Evolutionary conservation across 2,113 vertebrate species (phyloP).

Genomic region (Paramisgurnus dabryanus): DNA sequence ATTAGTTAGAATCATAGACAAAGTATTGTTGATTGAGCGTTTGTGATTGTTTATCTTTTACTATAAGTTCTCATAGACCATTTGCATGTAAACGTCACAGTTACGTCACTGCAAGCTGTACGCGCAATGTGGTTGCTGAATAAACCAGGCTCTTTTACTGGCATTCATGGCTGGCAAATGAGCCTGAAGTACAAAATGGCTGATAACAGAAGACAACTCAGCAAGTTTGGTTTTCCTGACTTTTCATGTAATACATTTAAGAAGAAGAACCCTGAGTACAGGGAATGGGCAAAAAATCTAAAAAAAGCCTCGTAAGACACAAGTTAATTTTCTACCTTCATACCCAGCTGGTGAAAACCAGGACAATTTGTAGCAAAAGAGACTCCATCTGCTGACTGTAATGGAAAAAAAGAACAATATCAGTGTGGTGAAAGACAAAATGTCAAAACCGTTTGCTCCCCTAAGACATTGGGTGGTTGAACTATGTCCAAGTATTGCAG

Average conservation of each 20-base stretch:
- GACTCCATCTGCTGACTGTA: slow-evolving; percentile 48
- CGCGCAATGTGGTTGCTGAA: background rate
- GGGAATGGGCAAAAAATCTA: background rate
- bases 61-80: too few relatives aligned
- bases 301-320: slow-evolving; percentile 40
- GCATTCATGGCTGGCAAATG: background rate
- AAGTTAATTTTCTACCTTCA: slow-evolving; percentile 51
- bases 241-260: background rate
- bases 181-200: slow-evolving; percentile 53
- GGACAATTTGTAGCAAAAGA: slow-evolving; percentile 44
- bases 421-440: slow-evolving; percentile 52
- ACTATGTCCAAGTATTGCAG: slow-evolving; percentile 34
- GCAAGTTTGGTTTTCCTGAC: background rate
- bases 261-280: background rate
- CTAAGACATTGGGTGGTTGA: slow-evolving; percentile 43
- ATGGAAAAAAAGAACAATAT: slow-evolving; percentile 50
- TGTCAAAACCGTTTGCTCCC: slow-evolving; percentile 43
- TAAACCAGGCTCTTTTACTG: background rate
- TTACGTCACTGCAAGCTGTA: too few relatives aligned
- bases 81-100: too few relatives aligned
- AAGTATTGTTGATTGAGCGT: too few relatives aligned
- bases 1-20: too few relatives aligned
- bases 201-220: slow-evolving; percentile 54
- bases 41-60: too few relatives aligned
- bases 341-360: slow-evolving; percentile 46